These are phyloP conservation scores for Amitus sp. DNA, from an alignment of 2,888 invertebrate species.

Conservation along the genomic window DNA sequence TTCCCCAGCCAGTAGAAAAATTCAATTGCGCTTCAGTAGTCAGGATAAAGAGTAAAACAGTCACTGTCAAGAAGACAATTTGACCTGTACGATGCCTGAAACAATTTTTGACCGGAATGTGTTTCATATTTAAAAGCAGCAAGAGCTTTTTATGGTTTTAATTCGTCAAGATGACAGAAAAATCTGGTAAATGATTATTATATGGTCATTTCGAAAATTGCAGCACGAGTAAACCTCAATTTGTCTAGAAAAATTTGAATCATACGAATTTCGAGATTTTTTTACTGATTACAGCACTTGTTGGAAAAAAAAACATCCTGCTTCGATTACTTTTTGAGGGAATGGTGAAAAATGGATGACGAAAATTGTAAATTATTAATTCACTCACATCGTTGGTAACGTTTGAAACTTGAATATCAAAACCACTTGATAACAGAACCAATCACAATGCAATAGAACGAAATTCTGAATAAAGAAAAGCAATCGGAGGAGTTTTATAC, in stretches of 20 bases:
- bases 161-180: too few species aligned
- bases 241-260: background rate
- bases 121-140: background rate
- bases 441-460: background rate
- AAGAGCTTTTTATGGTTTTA: background rate
- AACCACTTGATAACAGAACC: background rate
- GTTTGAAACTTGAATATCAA: constrained; percentile 1
- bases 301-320: too few species aligned
- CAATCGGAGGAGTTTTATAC: background rate
- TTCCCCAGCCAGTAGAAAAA: constrained; percentile 45
- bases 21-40: constrained; percentile 40
- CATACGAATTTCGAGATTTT: background rate
- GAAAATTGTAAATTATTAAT: too few species aligned
- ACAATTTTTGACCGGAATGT: background rate
- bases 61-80: constrained; percentile 17
- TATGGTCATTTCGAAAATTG: too few species aligned
- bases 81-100: constrained; percentile 18
- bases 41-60: constrained; percentile 35
- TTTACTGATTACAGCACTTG: too few species aligned
- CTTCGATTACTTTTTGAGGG: too few species aligned
- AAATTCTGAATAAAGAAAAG: background rate
- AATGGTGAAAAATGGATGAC: too few species aligned
- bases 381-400: constrained; percentile 8
- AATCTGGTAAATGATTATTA: too few species aligned
- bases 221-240: too few species aligned